Base-by-base conservation (phyloP, 1,140 invertebrate species). In the Meloidogyne floridensis region DNA sequence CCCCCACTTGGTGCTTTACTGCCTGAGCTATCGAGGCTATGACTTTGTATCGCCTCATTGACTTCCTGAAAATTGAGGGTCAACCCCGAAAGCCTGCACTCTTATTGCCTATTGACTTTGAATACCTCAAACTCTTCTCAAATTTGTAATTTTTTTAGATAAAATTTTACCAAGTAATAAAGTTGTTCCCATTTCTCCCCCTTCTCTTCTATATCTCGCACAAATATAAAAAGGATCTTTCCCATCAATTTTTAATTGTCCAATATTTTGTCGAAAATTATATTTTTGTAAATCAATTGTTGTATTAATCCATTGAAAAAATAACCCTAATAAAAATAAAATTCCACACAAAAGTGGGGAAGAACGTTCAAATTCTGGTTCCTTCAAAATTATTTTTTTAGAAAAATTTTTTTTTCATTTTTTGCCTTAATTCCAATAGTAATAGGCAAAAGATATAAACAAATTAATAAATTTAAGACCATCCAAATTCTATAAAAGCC, bases 401-500 rank as follows among this genome's bases (percentile, higher is more conserved):
- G n/a, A 9, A 2, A 72, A 47, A 20, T 47, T 20, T 43, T 18
- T 82, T 53, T 65, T 6, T n/a, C n/a, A 65, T 78, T 71, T 42
- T 81, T 56, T 54, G 79, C 73, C 32, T 83, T 6, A 42, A 72
- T 11, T 10, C 77, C 77, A 51, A 86, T n/a, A 10, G 86, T 80
- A 7, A 86, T 56, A 3, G 85, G 85, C 8, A 83, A 72, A 18
- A 80, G 42, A 79, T 86, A 87, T 11, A 87, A 15, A 13, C 81
- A 83, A 71, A 84, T 80, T 42, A 86, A 73, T 54, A 86, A 85
- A 3, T 87, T 86, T 13, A 85, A 42, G 20, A 85, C 85, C 3
- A 83, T 83, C 85, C 82, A 87, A 54, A 86, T 18, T 7, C 85
- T 72, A 74, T 87, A 86, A 71, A 86, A 86, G n/a, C 85, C 85